These are phyloP conservation scores for Enhydra lutris DNA, from an alignment of 2,113 vertebrate genomes.

Conservation along the genomic window DNA sequence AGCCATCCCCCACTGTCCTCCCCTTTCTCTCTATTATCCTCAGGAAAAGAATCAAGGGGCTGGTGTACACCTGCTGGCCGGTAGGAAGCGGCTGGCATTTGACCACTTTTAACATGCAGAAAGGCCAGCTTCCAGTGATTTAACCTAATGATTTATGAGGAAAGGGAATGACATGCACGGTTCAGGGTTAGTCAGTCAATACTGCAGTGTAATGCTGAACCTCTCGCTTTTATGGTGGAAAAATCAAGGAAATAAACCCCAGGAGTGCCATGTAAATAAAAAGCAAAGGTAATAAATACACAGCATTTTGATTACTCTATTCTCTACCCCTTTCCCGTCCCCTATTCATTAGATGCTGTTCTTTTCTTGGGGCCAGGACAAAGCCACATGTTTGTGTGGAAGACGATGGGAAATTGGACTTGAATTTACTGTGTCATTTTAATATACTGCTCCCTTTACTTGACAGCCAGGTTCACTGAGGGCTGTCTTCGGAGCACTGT, in stretches of 20 bases:
- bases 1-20: neutral
- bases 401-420: neutral
- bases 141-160: neutral
- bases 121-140: neutral
- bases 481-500: neutral
- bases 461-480: conserved; percentile 37
- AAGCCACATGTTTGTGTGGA: neutral
- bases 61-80: neutral
- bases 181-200: neutral
- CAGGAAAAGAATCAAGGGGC: neutral
- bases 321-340: neutral
- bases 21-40: neutral
- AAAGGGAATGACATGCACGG: neutral
- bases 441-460: conserved; percentile 29
- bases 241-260: neutral
- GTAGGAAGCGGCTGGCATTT: neutral
- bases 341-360: neutral
- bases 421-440: conserved; percentile 23
- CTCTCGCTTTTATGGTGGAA: neutral
- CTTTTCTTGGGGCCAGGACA: neutral
- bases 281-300: neutral
- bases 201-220: neutral
- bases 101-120: neutral
- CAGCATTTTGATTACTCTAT: neutral
- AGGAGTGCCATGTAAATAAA: neutral